Evolutionary conservation across 2,888 invertebrate genomes (phyloP).

Genomic region (Chrysotoxum bicinctum): DNA sequence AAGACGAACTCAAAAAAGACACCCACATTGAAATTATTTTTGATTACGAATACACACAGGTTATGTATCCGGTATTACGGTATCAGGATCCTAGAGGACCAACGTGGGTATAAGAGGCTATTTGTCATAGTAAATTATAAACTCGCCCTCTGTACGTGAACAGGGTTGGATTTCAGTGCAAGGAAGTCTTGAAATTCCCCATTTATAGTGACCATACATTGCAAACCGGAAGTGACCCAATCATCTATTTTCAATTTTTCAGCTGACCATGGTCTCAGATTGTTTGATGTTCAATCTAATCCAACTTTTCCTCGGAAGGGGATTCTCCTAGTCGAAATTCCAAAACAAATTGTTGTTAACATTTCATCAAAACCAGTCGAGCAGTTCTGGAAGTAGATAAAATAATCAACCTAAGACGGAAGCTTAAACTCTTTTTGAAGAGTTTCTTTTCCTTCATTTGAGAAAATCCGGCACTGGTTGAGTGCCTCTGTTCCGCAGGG

Average conservation of each 20-base stretch:
- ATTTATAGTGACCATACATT: too few species aligned
- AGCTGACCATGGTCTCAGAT: too few species aligned
- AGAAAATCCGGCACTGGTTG: neutral
- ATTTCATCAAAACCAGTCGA: too few species aligned
- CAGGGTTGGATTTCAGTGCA: neutral
- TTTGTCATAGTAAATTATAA: conserved; percentile 19
- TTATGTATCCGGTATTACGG: conserved; percentile 2
- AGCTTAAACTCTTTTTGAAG: neutral
- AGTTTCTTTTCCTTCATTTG: neutral
- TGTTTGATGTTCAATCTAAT: too few species aligned
- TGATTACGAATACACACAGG: conserved; percentile 16
- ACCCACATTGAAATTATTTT: conserved; percentile 47
- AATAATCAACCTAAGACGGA: too few species aligned
- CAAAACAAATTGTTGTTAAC: too few species aligned
- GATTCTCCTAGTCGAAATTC: too few species aligned
- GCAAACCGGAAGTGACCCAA: too few species aligned
- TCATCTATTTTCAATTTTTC: too few species aligned
- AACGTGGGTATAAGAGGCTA: neutral
- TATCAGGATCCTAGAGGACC: neutral
- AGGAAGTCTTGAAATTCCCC: neutral
- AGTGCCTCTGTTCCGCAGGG: neutral
- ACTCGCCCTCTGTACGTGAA: neutral
- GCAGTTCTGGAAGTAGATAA: too few species aligned
- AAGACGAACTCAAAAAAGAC: conserved; percentile 9
- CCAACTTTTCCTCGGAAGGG: too few species aligned